These are phyloP conservation scores for Willowsia nigromaculata DNA, from an alignment of 2,888 invertebrate species.

Conservation along the genomic window DNA sequence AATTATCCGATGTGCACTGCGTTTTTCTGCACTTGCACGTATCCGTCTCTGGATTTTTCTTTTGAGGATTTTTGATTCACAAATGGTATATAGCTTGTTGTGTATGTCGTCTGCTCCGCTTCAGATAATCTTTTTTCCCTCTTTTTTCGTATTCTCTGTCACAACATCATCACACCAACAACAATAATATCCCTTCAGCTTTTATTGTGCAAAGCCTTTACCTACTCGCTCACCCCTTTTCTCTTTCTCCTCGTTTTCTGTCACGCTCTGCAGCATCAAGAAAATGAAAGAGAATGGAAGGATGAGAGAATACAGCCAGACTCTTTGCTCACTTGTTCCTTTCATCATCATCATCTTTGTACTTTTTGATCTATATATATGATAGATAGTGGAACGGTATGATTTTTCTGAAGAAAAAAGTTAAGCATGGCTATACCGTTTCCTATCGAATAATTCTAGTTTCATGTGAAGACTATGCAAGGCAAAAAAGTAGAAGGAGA, in stretches of 20 bases:
- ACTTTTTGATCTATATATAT: constrained; percentile 38
- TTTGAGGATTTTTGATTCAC: constrained; percentile 55
- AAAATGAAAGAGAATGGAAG: constrained; percentile 51
- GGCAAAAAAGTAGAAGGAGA: neutral
- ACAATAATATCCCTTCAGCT: constrained; percentile 55
- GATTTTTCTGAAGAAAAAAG: neutral
- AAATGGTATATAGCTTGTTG: no score
- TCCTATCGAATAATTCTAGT: neutral
- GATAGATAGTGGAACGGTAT: neutral
- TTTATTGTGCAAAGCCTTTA: neutral
- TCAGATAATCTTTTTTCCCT: constrained; percentile 46
- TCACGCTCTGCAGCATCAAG: constrained; percentile 66
- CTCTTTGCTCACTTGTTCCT: constrained; percentile 38
- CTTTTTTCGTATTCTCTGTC: constrained; percentile 44
- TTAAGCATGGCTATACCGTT: constrained; percentile 5
- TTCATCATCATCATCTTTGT: constrained; percentile 23
- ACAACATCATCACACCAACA: constrained; percentile 64
- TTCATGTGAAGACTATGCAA: neutral
- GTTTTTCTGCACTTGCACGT: constrained; percentile 42
- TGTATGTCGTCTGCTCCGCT: neutral
- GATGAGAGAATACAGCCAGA: constrained; percentile 48
- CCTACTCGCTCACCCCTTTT: constrained; percentile 53
- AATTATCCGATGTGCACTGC: constrained; percentile 48
- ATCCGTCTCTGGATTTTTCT: constrained; percentile 16
- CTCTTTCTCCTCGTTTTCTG: constrained; percentile 64